phyloP scores from a whole-genome alignment of 2,797 vertebrate genomes.

The Eleutherodactylus coqui region DNA sequence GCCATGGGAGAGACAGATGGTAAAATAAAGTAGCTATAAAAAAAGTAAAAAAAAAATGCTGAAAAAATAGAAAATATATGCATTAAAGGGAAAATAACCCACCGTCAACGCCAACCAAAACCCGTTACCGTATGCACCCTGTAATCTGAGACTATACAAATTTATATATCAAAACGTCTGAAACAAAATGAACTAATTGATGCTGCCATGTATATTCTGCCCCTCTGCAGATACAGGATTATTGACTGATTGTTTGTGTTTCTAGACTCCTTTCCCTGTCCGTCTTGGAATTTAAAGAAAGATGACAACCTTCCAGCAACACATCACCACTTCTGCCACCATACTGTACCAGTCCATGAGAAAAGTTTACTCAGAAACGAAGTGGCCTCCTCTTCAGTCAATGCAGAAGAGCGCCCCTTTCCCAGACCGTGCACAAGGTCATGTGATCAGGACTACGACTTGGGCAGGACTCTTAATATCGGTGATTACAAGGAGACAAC shows the following conservation, averaged over 20 bases:
- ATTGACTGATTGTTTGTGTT: slow-evolving; percentile 60
- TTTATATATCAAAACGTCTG: no score
- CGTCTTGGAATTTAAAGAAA: slow-evolving; percentile 81
- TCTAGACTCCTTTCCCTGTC: slow-evolving; percentile 79
- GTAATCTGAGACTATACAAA: no score
- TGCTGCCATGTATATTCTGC: no score
- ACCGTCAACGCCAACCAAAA: no score
- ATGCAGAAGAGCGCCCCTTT: slow-evolving; percentile 65
- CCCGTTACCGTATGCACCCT: no score
- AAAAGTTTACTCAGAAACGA: slow-evolving; percentile 64
- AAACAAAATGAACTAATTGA: no score
- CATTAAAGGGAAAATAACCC: no score
- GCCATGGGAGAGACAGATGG: no score
- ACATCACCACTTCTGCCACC: slow-evolving; percentile 70
- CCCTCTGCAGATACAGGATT: no score
- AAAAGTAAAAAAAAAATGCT: no score
- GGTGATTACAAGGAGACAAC: slow-evolving; percentile 80
- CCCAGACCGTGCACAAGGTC: slow-evolving; percentile 65
- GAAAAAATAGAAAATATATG: no score
- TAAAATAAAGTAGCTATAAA: no score
- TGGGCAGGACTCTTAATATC: slow-evolving; percentile 83
- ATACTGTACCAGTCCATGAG: slow-evolving; percentile 74
- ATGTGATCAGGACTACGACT: slow-evolving; percentile 77
- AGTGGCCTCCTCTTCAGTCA: slow-evolving; percentile 58
- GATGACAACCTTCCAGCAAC: slow-evolving; percentile 69